These are phyloP conservation scores for Aspidiotus destructor DNA, from an alignment of 2,888 invertebrate genomes.

Conservation along the genomic window DNA sequence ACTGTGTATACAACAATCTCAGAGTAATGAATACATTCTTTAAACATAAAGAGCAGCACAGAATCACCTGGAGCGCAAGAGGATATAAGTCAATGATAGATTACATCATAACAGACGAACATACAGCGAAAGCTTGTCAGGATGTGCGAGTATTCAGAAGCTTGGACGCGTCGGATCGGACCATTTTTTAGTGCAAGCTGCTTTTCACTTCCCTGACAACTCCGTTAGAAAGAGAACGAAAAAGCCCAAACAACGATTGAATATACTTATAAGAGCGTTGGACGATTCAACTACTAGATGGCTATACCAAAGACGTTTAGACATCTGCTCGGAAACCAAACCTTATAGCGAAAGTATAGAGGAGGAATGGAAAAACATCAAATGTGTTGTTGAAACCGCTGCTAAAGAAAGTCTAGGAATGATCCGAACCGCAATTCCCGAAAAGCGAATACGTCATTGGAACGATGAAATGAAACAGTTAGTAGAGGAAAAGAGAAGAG, in stretches of 20 bases:
- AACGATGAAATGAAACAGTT: not conserved
- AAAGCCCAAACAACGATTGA: not conserved
- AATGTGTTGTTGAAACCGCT: not conserved
- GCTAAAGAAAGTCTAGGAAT: not conserved
- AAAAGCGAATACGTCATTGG: not conserved
- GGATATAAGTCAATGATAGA: too few relatives aligned
- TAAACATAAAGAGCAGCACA: too few relatives aligned
- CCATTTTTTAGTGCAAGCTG: not conserved
- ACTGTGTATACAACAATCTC: too few relatives aligned
- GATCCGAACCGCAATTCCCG: not conserved
- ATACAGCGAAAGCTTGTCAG: too few relatives aligned
- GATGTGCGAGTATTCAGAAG: too few relatives aligned
- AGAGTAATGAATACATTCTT: too few relatives aligned
- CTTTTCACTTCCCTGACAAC: not conserved
- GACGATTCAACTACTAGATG: not conserved
- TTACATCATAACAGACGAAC: too few relatives aligned
- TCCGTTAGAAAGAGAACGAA: not conserved
- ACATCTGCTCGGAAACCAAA: not conserved
- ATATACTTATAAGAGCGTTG: not conserved
- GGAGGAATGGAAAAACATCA: not conserved
- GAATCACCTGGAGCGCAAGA: too few relatives aligned
- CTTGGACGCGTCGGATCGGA: not conserved
- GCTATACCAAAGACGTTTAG: not conserved
- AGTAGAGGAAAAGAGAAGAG: not conserved
- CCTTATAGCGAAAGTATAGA: not conserved